Base-by-base conservation (phyloP, 2,797 vertebrate species). In the Poecile montanus region DNA sequence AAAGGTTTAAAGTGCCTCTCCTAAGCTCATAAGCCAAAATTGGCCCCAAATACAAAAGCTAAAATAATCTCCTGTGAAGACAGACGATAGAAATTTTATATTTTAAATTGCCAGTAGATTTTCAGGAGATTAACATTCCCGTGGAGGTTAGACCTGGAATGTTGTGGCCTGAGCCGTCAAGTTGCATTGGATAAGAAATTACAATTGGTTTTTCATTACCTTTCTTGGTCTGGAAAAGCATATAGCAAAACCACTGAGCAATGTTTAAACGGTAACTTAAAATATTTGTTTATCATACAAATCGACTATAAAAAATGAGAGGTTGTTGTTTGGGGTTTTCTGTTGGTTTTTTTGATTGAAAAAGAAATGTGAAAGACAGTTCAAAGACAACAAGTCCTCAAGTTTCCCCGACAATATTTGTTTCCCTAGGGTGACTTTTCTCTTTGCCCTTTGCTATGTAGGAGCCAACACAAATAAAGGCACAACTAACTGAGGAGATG, bases 101-200 rank as follows among this genome's bases (percentile, higher is more conserved):
- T 92, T 92, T 92, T 78, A 68, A 94, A 95, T 65, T 94, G 84
- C 86, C 68, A 54, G 80, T 76, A 73, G 81, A 47, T 65, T 96
- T 94, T 67, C 40, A 61, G 72, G 86, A 91, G 96, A 93, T 97
- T 94, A 97, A 95, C 91, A 92, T 94, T 94, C 91, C 85, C 88
- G 45, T 45, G 60, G 76, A 95, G 95, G 85, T 79, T 76, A 91
- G 77, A 86, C 48, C 40, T 47, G 82, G 90, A 95, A 85, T 67
- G 78, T 6, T 72, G 75, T 20, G 13, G 45, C 50, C 23, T 63
- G 61, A 94, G 71, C 84, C 22, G 1, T 71, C 54, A 47, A 8
- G 50, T 7, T 84, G 53, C 40, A 47, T 13, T 53, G 48, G 66
- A 7, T 29, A 77, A 88, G 45, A 81, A 91, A 91, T 53, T 26